Evolutionary conservation across 2,888 invertebrate genomes (phyloP), one percentile per base, ranked within the genome.

Genomic region (Pelosia muscerda): DNA sequence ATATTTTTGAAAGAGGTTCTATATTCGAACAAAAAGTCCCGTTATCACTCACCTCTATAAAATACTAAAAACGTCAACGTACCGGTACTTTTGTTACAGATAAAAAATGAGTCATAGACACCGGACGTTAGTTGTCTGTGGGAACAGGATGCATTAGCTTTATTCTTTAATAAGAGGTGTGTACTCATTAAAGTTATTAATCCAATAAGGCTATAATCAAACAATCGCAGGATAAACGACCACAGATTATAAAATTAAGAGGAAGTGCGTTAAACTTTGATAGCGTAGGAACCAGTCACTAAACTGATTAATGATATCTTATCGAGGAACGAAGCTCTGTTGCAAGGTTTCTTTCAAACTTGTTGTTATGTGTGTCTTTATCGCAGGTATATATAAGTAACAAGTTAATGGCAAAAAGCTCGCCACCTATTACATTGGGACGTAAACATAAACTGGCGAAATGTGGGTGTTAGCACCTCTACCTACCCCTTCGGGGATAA

Each of bases 111-210:
- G 38, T 56, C 38, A 58, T 49, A 58, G 54, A 53, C 42, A 56
- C 61, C 61, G 56, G 61, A 61, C 19, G 56, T 49, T 15, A n/a
- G 28, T 38, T n/a, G 54, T 61, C 66, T 38, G 42, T 66, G 66
- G 26, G 66, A 66, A 66, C 66, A 66, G 66, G 66, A 66, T 49
- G 49, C 55, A 61, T 42, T 61, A 42, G 61, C 55, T 61, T 49
- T 60, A 59, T 5, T 49, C n/a, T 65, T 65, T 65, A 60, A 60
- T 60, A 58, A 53, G 15, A 28, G 23, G 22, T 10, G 15, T 15
- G 10, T 53, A 34, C n/a, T n/a, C n/a, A 54, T 65, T 59, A 54
- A 59, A 53, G 34, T 38, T 2, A 53, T 59, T 53, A 65, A 65
- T 65, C 54, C 54, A 58, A 49, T 49, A 4, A 31, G 26, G 19